phyloP scores from a whole-genome alignment of 2,113 vertebrate genomes.

The Orthonyx spaldingii region DNA sequence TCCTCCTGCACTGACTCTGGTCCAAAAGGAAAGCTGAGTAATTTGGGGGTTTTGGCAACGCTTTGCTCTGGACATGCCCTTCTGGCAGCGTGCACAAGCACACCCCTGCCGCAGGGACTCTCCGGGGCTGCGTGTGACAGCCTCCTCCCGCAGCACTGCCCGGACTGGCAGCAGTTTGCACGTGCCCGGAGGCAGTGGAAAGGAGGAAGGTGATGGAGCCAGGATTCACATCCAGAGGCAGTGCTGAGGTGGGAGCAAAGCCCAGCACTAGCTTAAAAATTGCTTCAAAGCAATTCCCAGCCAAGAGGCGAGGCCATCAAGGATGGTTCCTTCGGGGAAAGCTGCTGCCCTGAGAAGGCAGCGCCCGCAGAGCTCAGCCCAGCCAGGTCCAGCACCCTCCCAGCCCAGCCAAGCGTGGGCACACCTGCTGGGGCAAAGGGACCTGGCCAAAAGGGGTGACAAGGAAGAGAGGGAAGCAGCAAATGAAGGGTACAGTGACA shows the following conservation, averaged over 20 bases:
- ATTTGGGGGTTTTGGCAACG: no score
- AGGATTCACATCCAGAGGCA: neutral
- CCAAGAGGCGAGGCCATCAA: accelerated
- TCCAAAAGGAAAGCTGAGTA: neutral
- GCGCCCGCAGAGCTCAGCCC: accelerated
- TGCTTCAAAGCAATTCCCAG: neutral
- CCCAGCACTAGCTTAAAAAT: neutral
- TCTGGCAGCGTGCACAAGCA: neutral
- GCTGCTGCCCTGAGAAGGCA: neutral
- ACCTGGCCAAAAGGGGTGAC: neutral
- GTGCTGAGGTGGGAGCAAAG: neutral
- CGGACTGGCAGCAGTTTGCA: neutral
- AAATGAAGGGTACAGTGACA: neutral
- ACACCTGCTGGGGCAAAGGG: neutral
- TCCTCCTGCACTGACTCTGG: accelerated
- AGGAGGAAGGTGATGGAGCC: neutral
- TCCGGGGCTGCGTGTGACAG: accelerated
- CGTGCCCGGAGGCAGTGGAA: accelerated
- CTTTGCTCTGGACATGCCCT: neutral
- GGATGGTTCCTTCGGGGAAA: neutral
- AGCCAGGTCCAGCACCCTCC: accelerated
- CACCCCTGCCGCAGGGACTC: accelerated
- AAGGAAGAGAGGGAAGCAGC: neutral
- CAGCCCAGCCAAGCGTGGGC: neutral
- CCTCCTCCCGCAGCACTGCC: accelerated